phyloP scores from a whole-genome alignment of 2,113 vertebrate genomes.

The Irena cyanogastra region DNA sequence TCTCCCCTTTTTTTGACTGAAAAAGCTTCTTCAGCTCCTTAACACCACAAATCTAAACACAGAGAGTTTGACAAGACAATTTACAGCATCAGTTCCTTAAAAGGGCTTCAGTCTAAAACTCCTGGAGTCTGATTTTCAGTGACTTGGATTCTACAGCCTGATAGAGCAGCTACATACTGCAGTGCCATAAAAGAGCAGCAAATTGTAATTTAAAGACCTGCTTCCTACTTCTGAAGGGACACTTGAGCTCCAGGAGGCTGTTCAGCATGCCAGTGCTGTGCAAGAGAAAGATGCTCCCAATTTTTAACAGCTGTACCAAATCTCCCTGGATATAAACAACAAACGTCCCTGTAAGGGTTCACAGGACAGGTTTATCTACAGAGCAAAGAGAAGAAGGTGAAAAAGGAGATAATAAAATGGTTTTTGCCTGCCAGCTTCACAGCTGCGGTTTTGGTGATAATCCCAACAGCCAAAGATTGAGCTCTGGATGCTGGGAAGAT shows the following conservation, averaged over 20 bases:
- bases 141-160: neutral
- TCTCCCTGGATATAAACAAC: neutral
- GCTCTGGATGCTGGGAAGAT: neutral
- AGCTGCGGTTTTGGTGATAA: neutral
- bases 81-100: neutral
- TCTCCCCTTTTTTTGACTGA: neutral
- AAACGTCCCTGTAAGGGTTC: neutral
- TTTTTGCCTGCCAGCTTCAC: neutral
- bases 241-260: neutral
- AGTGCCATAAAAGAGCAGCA: neutral
- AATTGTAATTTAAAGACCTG: neutral
- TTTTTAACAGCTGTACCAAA: neutral
- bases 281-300: neutral
- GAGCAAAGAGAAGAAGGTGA: neutral
- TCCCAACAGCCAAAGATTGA: neutral
- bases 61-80: neutral
- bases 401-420: neutral
- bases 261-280: rapidly evolving
- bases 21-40: neutral
- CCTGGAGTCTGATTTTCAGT: neutral
- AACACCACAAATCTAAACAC: neutral
- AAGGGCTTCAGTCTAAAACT: neutral
- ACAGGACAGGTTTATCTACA: neutral
- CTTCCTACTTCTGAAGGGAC: neutral
- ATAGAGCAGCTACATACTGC: neutral